Evolutionary conservation across 2,888 invertebrate species (phyloP), one percentile per base, ranked within the genome.

Genomic region (Hydrotaea diabolus): DNA sequence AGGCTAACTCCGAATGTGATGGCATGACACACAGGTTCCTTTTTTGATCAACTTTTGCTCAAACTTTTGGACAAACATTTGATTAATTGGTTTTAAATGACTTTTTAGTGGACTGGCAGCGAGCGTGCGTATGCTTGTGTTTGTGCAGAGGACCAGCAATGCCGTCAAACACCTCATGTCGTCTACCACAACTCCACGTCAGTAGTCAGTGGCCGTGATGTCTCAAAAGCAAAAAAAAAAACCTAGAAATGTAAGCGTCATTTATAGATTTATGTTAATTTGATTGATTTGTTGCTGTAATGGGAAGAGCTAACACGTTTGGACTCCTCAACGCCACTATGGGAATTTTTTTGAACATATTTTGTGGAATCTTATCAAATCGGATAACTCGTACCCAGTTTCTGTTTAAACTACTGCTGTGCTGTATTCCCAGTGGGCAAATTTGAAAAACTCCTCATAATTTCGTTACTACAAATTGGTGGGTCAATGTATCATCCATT

Each of bases 31-130:
- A 59, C 17, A 36, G 39, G n/a, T 57, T 57, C 49, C 53, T 73
- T 39, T 21, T 17, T 19, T 17, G 49, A 55, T 36, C 46, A 57
- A 76, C 64, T 36, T 76, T 23, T 57, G 73, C 39, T 73, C 57
- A n/a, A n/a, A n/a, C n/a, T n/a, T n/a, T n/a, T 57, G 43, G 59
- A 59, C 57, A 66, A 71, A 74, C 71, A 82, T 85, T 86, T 89
- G 88, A 90, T 90, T 88, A 89, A 90, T 90, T 86, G 88, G 77
- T 88, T 89, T 90, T 89, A 90, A 90, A 90, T 90, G 89, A 88
- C 87, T 86, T 55, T 43, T 49, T 57, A 15, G 72, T 39, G 9
- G 21, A 43, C 9, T 73, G 53, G 19, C 19, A 15, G 31, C 55
- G 36, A 43, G 55, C 17, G 31, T 64, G 69, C n/a, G 46, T 83